Percentiles rank a stretch among this genome's conserved stretches.
These are phyloP conservation scores for Nematolebias whitei DNA, from an alignment of 2,113 vertebrate species.

Conservation along the genomic window DNA sequence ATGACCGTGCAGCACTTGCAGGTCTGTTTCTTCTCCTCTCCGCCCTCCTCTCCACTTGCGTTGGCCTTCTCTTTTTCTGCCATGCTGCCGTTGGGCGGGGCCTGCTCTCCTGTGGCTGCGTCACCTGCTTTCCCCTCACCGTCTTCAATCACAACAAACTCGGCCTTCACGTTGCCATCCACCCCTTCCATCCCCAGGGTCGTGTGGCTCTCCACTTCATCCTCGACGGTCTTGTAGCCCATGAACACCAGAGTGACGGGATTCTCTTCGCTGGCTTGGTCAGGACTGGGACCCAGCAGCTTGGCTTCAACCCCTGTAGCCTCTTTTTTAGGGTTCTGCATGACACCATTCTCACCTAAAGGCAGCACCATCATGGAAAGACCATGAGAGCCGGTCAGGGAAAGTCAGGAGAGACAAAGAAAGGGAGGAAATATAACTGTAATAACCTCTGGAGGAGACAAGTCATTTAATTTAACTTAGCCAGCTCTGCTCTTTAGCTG, in stretches of 20 bases:
- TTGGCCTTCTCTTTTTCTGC: constrained; percentile 82
- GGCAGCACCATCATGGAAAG: constrained; percentile 39
- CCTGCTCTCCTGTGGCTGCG: constrained; percentile 72
- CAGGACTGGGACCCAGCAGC: constrained; percentile 78
- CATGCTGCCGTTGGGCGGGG: constrained; percentile 88
- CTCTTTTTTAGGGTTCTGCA: constrained; percentile 85
- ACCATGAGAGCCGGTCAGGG: constrained; percentile 2
- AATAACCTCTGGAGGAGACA: constrained; percentile 48
- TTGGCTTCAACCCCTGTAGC: constrained; percentile 87
- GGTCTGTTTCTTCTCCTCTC: constrained; percentile 86
- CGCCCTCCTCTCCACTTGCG: constrained; percentile 79
- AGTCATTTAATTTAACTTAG: constrained; percentile 36
- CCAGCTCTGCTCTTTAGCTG: constrained; percentile 22
- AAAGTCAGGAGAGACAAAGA: constrained; percentile 34
- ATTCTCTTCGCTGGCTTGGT: constrained; percentile 87
- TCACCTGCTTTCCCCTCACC: constrained; percentile 81
- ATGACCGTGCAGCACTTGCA: constrained; percentile 96
- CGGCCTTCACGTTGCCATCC: constrained; percentile 88
- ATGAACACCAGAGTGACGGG: constrained; percentile 98
- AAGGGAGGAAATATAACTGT: constrained; percentile 52
- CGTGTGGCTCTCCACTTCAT: constrained; percentile 89
- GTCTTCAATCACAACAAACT: constrained; percentile 93
- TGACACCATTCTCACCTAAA: constrained; percentile 84
- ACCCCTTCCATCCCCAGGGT: constrained; percentile 85
- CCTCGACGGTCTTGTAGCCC: constrained; percentile 96